Percentiles rank a stretch among this genome's conserved stretches.
These are phyloP conservation scores for Cyrtonyx montezumae DNA, from an alignment of 2,113 vertebrate species.

Conservation along the genomic window DNA sequence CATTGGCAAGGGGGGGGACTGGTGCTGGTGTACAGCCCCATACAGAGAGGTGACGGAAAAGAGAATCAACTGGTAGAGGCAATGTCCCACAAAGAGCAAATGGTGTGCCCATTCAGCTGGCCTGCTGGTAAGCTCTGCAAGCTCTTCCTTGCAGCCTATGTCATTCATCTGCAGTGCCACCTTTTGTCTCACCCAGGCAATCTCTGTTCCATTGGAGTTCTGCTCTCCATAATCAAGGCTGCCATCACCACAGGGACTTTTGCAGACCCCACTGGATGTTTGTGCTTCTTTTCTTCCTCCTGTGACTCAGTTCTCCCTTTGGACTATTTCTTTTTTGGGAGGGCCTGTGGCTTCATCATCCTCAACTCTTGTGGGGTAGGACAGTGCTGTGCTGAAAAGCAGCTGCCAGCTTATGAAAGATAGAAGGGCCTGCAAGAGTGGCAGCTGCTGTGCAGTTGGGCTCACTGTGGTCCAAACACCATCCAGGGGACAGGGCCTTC, in stretches of 20 bases:
- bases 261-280: neutral
- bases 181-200: neutral
- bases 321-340: neutral
- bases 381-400: neutral
- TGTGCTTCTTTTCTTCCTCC: neutral
- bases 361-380: fast-evolving
- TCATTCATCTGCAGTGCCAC: neutral
- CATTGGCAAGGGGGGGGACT: neutral
- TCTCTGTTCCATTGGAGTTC: neutral
- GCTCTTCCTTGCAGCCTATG: neutral
- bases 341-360: neutral
- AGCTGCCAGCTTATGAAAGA: neutral
- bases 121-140: neutral
- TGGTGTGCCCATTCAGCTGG: neutral
- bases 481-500: neutral
- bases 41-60: neutral
- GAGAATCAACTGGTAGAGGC: neutral
- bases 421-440: neutral
- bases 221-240: neutral
- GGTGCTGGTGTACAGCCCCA: neutral
- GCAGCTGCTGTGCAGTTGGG: neutral
- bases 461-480: fast-evolving
- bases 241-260: neutral
- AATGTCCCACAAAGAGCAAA: neutral
- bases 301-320: neutral